Conservation (phyloP, 2,797 vertebrate species). For the Atherinosoma microstoma region DNA sequence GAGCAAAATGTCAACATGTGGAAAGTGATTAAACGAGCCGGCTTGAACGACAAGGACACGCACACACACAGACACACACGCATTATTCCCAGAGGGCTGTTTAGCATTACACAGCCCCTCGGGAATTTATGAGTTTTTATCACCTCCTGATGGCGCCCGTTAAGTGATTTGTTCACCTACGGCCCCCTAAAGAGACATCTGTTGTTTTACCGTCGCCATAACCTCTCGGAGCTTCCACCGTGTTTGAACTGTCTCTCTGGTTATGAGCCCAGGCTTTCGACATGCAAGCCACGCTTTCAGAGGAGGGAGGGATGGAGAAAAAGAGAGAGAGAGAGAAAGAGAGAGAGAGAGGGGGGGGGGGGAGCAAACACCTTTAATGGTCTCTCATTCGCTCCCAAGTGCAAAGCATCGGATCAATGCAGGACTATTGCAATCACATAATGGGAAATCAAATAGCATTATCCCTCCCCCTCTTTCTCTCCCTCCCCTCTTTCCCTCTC, state of each 20-base stretch:
- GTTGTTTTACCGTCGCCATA: conserved; percentile 97
- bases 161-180: conserved; percentile 99
- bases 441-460: conserved; percentile 99
- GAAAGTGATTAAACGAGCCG: conserved; percentile 68
- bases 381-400: conserved; percentile 93
- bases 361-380: conserved; percentile 95
- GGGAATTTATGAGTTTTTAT: conserved; percentile 99
- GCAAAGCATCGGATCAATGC: conserved; percentile 97
- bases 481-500: conserved; percentile 9
- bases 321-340: conserved; percentile 34
- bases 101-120: conserved; percentile 98
- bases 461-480: conserved; percentile 71
- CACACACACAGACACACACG: conserved; percentile 52
- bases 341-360: conserved; percentile 65
- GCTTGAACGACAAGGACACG: conserved; percentile 75
- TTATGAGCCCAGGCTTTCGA: conserved; percentile 92
- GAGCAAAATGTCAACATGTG: conserved; percentile 98
- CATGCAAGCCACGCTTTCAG: conserved; percentile 91
- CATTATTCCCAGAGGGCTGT: conserved; percentile 86
- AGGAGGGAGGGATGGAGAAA: conserved; percentile 38
- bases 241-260: conserved; percentile 95
- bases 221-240: conserved; percentile 86
- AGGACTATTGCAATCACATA: conserved; percentile 98
- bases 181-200: conserved; percentile 93
- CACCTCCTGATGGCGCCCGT: conserved; percentile 97